These are phyloP conservation scores for Aramus guarauna DNA, from an alignment of 2,113 vertebrate species.

Conservation along the genomic window DNA sequence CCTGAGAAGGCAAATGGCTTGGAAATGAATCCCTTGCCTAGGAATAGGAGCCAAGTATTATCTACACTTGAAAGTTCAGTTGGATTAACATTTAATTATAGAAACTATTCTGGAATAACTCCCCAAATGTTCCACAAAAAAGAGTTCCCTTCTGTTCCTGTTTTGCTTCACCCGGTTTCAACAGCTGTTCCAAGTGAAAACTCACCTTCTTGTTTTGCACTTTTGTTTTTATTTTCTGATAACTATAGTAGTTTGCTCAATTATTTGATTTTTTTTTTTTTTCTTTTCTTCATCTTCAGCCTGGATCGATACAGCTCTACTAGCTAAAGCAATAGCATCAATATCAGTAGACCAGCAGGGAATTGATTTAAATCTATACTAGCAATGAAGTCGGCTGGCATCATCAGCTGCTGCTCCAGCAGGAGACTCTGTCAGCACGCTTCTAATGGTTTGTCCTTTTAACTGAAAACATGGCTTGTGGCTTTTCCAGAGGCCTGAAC, in stretches of 20 bases:
- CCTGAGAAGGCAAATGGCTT: background rate
- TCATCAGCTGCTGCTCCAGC: background rate
- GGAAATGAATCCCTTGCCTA: background rate
- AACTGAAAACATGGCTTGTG: background rate
- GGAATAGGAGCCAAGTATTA: background rate
- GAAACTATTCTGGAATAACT: background rate
- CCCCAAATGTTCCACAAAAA: background rate
- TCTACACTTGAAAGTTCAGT: background rate
- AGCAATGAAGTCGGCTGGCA: background rate
- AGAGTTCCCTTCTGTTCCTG: background rate
- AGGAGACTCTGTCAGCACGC: background rate
- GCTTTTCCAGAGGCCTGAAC: background rate
- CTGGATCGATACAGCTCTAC: background rate
- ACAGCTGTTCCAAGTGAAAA: background rate
- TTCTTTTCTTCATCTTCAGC: background rate
- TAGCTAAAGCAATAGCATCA: background rate
- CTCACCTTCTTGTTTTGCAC: background rate
- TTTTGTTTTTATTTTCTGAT: background rate
- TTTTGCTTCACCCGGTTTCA: background rate
- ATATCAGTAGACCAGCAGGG: constrained; percentile 12
- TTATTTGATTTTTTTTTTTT: background rate
- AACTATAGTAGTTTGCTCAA: background rate
- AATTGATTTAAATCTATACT: background rate
- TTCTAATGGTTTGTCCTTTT: background rate
- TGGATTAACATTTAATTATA: background rate